These are phyloP conservation scores for Zosterops lateralis DNA, from an alignment of 2,113 vertebrate genomes.

Conservation along the genomic window DNA sequence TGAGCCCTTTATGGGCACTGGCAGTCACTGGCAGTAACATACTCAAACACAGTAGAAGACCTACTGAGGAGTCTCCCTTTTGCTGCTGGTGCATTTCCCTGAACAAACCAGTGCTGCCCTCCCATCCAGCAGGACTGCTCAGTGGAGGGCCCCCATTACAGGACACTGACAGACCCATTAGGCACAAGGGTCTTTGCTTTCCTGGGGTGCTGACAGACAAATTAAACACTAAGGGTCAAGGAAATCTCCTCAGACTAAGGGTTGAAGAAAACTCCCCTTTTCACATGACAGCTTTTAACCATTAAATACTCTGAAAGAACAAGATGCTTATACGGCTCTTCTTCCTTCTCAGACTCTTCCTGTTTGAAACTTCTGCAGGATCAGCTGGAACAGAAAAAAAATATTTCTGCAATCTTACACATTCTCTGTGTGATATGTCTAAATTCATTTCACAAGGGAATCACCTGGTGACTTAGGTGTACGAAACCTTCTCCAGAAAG, in stretches of 20 bases:
- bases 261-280: not conserved
- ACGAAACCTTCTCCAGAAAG: not conserved
- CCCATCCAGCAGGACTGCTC: not conserved
- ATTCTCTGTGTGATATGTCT: not conserved
- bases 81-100: not conserved
- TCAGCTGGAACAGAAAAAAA: not conserved
- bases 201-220: not conserved
- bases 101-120: not conserved
- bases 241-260: not conserved
- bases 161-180: not conserved
- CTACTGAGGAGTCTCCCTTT: not conserved
- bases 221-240: too few relatives aligned
- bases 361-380: not conserved
- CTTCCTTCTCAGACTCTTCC: not conserved
- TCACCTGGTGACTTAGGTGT: not conserved
- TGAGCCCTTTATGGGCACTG: not conserved
- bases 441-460: not conserved
- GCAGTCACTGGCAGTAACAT: not conserved
- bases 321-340: not conserved
- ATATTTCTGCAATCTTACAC: not conserved
- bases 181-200: not conserved
- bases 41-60: not conserved
- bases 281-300: not conserved
- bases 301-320: not conserved
- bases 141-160: not conserved